Conservation (phyloP, 2,797 vertebrate species). For the Acipenser oxyrinchus region DNA sequence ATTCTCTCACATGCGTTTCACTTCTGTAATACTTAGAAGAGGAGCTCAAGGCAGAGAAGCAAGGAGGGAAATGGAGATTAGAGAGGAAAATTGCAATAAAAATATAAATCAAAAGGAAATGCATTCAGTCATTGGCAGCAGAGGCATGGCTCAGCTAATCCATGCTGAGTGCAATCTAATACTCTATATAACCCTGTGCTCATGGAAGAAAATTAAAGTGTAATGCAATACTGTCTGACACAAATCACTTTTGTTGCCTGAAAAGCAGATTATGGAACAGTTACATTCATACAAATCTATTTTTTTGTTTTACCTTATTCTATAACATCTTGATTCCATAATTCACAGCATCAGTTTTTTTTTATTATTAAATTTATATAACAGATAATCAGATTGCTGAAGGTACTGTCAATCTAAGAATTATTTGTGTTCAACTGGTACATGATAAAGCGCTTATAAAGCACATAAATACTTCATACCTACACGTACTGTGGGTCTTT, state of each 20-base stretch:
- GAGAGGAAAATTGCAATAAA: slow-evolving; percentile 52
- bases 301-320: slow-evolving; percentile 50
- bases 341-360: slow-evolving; percentile 46
- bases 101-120: slow-evolving; percentile 67
- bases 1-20: neutral
- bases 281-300: slow-evolving; percentile 63
- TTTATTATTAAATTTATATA: slow-evolving; percentile 51
- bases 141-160: slow-evolving; percentile 57
- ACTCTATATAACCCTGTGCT: slow-evolving; percentile 64
- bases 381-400: slow-evolving; percentile 33
- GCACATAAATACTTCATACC: slow-evolving; percentile 46
- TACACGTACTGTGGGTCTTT: slow-evolving; percentile 29
- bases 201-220: slow-evolving; percentile 69
- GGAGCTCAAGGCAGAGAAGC: slow-evolving; percentile 48
- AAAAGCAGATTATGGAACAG: slow-evolving; percentile 67
- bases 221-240: slow-evolving; percentile 70
- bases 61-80: slow-evolving; percentile 55
- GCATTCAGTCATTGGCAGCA: slow-evolving; percentile 63
- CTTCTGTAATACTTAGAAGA: neutral
- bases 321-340: slow-evolving; percentile 53
- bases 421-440: slow-evolving; percentile 42
- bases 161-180: slow-evolving; percentile 69
- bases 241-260: slow-evolving; percentile 68
- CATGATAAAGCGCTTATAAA: slow-evolving; percentile 42
- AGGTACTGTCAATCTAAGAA: slow-evolving; percentile 36